Conservation (phyloP, 1,140 invertebrate genomes). For the Papilio aristodemus region DNA sequence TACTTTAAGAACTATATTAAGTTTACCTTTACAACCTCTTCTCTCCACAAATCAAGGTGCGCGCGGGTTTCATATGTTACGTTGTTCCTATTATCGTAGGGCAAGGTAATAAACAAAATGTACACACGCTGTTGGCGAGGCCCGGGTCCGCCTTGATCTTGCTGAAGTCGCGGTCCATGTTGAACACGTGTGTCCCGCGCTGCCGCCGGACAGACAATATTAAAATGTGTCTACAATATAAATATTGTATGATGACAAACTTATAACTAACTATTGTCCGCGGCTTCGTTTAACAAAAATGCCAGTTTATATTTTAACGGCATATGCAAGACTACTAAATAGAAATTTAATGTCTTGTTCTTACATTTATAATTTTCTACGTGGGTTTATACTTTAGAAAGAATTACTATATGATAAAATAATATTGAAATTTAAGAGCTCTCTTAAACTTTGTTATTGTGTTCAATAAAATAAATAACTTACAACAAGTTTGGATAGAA, state of each 20-base stretch:
- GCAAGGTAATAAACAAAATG: neutral
- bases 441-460: neutral
- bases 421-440: neutral
- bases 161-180: slow-evolving; percentile 26
- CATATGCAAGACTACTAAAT: too few relatives aligned
- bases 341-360: too few relatives aligned
- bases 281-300: too few relatives aligned
- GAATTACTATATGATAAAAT: neutral
- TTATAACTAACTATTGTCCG: too few relatives aligned
- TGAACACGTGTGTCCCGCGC: slow-evolving; percentile 22
- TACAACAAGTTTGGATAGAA: neutral
- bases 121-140: neutral
- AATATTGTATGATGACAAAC: neutral
- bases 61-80: too few relatives aligned
- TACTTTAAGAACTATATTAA: too few relatives aligned
- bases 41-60: too few relatives aligned
- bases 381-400: too few relatives aligned
- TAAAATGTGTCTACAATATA: too few relatives aligned
- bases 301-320: too few relatives aligned
- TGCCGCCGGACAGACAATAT: neutral
- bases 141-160: neutral
- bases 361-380: too few relatives aligned
- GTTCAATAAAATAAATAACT: neutral
- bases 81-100: neutral
- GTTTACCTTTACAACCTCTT: too few relatives aligned